Evolutionary conservation across 1,140 invertebrate genomes (phyloP), one percentile per base, ranked within the genome.

Genomic region (Thaumatotibia leucotreta): DNA sequence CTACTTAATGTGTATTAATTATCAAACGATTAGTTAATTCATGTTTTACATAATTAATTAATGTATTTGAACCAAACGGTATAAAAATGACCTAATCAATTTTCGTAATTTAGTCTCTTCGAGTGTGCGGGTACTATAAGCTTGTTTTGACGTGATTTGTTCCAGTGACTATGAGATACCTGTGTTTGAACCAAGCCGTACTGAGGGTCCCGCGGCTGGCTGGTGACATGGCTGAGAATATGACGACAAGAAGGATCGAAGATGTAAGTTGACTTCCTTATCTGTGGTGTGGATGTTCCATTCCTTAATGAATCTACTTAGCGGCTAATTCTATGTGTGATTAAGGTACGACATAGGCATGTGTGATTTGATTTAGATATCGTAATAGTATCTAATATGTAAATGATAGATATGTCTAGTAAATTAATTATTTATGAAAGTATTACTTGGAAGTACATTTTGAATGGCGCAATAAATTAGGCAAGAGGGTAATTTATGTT

Each of bases 401-500:
- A 6, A 20, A n/a, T 17, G 10, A 39, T 33, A 27, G 4, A 54
- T 8, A 31, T 32, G 29, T 27, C 14, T 62, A 31, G n/a, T 29
- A 32, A 22, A 49, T 61, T 64, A 64, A 62, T 64, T 61, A 54
- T 49, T 49, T 67, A 50, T 68, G 70, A 64, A 52, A 24, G 64
- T 76, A 63, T 75, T 73, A 67, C 52, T 63, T 64, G 61, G 20
- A 45, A 45, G 17, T 20, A 39, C n/a, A n/a, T n/a, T 11, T 17
- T 8, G n/a, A 20, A 20, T 45, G 8, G 39, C 14, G 39, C 14
- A 45, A 45, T 17, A 4, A 14, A 20, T 45, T 45, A 45, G 39
- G 5, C 4, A 20, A 8, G 39, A 20, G 14, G 3, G 39, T 6
- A 1, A 45, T 2, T 8, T 29, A 45, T 20, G 20, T 45, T 45